phyloP scores from a whole-genome alignment of 1,140 invertebrate species.

The Schlechtendalia chinensis region DNA sequence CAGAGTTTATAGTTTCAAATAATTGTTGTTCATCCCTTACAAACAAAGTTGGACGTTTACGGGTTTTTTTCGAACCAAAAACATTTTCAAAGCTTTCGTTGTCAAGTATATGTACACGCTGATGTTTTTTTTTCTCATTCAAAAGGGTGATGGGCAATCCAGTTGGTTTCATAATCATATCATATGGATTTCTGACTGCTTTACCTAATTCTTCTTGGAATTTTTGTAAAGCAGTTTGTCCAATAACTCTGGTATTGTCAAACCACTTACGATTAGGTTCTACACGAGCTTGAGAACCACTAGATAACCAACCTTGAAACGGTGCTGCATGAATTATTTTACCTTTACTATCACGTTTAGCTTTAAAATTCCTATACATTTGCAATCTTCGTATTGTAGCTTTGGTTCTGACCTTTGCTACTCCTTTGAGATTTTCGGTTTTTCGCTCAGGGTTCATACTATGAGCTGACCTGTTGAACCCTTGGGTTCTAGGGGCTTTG shows the following conservation, averaged over 20 bases:
- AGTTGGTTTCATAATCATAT: slow-evolving; percentile 96
- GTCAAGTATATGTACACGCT: slow-evolving; percentile 90
- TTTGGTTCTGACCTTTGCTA: slow-evolving; percentile 81
- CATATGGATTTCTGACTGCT: slow-evolving; percentile 93
- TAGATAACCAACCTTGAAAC: slow-evolving; percentile 85
- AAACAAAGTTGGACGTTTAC: slow-evolving; percentile 86
- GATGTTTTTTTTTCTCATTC: slow-evolving; percentile 88
- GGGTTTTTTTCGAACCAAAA: slow-evolving; percentile 90
- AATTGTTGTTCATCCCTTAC: slow-evolving; percentile 72
- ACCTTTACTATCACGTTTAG: slow-evolving; percentile 85
- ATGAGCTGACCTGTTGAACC: slow-evolving; percentile 72
- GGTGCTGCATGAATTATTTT: slow-evolving; percentile 87
- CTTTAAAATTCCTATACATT: slow-evolving; percentile 97
- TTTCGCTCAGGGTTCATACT: slow-evolving; percentile 86
- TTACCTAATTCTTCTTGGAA: slow-evolving; percentile 96
- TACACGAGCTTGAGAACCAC: slow-evolving; percentile 88
- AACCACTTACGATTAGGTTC: slow-evolving; percentile 99
- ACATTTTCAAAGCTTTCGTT: slow-evolving; percentile 91
- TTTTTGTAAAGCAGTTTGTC: slow-evolving; percentile 91
- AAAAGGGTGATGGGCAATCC: slow-evolving; percentile 91
- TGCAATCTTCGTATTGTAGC: slow-evolving; percentile 92
- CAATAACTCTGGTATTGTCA: slow-evolving; percentile 87
- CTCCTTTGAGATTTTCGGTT: slow-evolving; percentile 75
- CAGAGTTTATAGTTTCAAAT: slow-evolving; percentile 68
- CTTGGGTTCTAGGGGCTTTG: slow-evolving; percentile 72